phyloP scores from a whole-genome alignment of 2,797 vertebrate species.

The Coluber constrictor region DNA sequence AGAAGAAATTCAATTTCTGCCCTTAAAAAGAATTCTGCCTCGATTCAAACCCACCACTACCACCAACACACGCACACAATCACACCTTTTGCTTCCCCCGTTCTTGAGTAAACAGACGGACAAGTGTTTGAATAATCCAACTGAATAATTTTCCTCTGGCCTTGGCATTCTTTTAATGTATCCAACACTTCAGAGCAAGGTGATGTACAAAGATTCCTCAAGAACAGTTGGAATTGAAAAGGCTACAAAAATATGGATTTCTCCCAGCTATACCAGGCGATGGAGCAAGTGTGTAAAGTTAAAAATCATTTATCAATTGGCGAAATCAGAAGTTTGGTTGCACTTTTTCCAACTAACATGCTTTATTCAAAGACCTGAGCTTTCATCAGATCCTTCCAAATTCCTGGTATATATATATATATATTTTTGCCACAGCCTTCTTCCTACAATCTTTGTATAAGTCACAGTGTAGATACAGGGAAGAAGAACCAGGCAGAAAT shows the following conservation, averaged over 20 bases:
- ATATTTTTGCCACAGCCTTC: not conserved
- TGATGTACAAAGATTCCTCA: too few species aligned
- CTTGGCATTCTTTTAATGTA: not conserved
- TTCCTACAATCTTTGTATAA: not conserved
- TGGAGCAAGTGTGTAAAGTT: too few species aligned
- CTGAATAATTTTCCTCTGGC: not conserved
- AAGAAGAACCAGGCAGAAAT: not conserved
- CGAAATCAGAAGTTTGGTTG: not conserved
- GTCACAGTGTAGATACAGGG: not conserved
- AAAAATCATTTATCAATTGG: not conserved
- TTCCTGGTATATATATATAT: too few species aligned
- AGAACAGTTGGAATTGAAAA: too few species aligned
- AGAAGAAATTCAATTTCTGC: not conserved
- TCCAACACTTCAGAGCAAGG: fast-evolving
- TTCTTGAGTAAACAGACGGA: not conserved
- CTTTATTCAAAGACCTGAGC: not conserved
- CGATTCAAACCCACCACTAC: not conserved
- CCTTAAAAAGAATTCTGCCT: not conserved
- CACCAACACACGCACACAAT: too few species aligned
- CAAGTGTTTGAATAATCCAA: not conserved
- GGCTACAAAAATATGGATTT: too few species aligned
- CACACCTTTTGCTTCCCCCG: not conserved
- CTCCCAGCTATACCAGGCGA: too few species aligned
- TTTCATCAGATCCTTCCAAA: not conserved
- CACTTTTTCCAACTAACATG: not conserved